Evolutionary conservation across 2,888 invertebrate species (phyloP), one percentile per base, ranked within the genome.

Genomic region (Gibbula magus): DNA sequence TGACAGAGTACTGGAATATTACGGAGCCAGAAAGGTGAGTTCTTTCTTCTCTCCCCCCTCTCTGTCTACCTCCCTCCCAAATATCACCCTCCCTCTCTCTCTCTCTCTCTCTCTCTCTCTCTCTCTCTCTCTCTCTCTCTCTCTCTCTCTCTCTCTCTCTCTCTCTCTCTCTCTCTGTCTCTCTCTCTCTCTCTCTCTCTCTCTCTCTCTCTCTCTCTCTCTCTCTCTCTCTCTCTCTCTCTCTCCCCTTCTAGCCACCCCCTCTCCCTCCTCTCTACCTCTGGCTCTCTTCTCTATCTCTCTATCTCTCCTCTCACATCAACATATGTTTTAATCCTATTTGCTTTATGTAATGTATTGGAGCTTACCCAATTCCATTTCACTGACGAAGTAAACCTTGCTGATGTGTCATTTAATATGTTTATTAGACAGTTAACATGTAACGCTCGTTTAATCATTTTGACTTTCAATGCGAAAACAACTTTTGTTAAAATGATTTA

Each of bases 101-200:
- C 56, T 56, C 56, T 56, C 56, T 56, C 56, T 56, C 56, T 56
- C 56, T 56, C 56, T 56, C 56, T 56, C 56, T 56, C 56, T 56
- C 56, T 56, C 56, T 56, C 56, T 56, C 10, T 56, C 56, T 56
- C 10, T 56, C n/a, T 18, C n/a, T 5, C 10, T 56, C 56, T 56
- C 56, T 56, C 7, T 56, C 7, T 7, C n/a, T 56, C 7, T 56
- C n/a, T 56, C n/a, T 13, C 10, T 56, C 56, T 56, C 56, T 56
- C 10, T 18, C 7, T 18, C 56, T 56, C 56, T 56, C 10, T 56
- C 56, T 56, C 10, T 56, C 56, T 56, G 10, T 56, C 56, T 56
- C 56, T 56, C 56, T 56, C 56, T 56, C 56, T 56, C 56, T 56
- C 56, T 56, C 56, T 56, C 56, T 56, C 56, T 56, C 56, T 56